Evolutionary conservation across 2,888 invertebrate genomes (phyloP).

Genomic region (Caenorhabditis wallacei): DNA sequence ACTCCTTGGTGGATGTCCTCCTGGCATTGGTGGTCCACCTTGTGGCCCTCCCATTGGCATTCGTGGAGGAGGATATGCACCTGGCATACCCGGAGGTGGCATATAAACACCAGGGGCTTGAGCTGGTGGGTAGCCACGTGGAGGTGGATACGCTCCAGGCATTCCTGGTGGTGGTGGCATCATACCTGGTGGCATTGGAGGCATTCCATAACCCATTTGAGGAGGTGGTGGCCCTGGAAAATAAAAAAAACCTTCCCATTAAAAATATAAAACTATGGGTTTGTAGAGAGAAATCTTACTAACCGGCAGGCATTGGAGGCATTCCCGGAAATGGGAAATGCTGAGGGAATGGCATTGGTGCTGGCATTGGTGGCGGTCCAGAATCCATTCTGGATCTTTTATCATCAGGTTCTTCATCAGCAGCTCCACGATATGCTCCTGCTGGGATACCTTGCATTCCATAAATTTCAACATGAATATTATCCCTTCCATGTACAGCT

Average conservation of each 20-base stretch:
- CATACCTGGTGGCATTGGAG: constrained; percentile 70
- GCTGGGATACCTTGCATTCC: constrained; percentile 99
- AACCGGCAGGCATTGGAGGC: constrained; percentile 71
- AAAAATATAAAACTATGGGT: no score
- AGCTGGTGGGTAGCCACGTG: constrained; percentile 39
- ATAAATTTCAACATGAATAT: constrained; percentile 99
- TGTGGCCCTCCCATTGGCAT: constrained; percentile 21
- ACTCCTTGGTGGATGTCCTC: constrained; percentile 29
- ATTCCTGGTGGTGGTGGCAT: constrained; percentile 61
- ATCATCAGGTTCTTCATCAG: constrained; percentile 63
- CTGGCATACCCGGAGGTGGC: constrained; percentile 62
- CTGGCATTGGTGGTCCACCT: constrained; percentile 12
- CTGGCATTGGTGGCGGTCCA: constrained; percentile 74
- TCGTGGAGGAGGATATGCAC: constrained; percentile 46
- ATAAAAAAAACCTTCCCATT: neutral
- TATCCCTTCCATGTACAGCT: constrained; percentile 96
- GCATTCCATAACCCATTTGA: constrained; percentile 62
- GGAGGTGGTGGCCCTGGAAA: constrained; percentile 48
- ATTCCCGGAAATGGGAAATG: constrained; percentile 58
- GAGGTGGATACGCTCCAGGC: constrained; percentile 55
- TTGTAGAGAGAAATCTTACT: no score
- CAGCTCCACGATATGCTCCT: constrained; percentile 84
- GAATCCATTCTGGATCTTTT: constrained; percentile 43
- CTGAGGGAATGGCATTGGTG: constrained; percentile 65
- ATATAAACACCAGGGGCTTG: constrained; percentile 51